Base-by-base conservation (phyloP, 1,140 invertebrate genomes). In the Xylocopa sonorina region DNA sequence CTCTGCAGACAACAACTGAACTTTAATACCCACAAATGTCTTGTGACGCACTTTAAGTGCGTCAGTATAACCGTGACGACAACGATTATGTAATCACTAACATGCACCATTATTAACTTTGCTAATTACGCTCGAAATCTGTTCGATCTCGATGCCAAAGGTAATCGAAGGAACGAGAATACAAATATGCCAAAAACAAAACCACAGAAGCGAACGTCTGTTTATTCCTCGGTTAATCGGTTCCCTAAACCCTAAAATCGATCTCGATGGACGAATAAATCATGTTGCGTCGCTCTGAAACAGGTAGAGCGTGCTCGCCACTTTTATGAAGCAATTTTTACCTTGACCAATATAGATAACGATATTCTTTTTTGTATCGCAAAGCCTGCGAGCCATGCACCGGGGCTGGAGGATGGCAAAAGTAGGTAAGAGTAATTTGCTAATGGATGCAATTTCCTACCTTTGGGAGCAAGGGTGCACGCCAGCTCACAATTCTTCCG, bases 371-470 rank as follows among this genome's bases (percentile, higher is more conserved):
- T 78, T 82, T 32, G 66, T 55, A 75, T 75, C 16, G 27, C 0
- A n/a, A 18, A 21, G 62, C 78, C 69, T 82, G 73, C 51, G 41
- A n/a, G 29, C 18, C 69, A 29, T 7, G 43, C 24, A n/a, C 41
- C 9, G 48, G 29, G 41, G 9, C 14, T 24, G 63, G 24, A 64
- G 55, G 62, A 57, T 69, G 57, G 74, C 41, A 41, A 63, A 78
- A 78, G 68, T 78, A 77, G 80, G 66, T 71, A 83, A 83, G 76
- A 71, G 74, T 83, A 83, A 83, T 83, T 83, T 83, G 75, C 82
- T 83, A 83, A 83, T 83, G 80, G 80, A 83, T 82, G 80, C 80
- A 82, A 83, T 83, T 83, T 78, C 71, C 82, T 78, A 78, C 6
- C 62, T 78, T 82, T 58, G 55, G 38, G 18, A 66, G 29, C 66